phyloP scores from a whole-genome alignment of 2,888 invertebrate genomes.

The Drosophila kuntzei region DNA sequence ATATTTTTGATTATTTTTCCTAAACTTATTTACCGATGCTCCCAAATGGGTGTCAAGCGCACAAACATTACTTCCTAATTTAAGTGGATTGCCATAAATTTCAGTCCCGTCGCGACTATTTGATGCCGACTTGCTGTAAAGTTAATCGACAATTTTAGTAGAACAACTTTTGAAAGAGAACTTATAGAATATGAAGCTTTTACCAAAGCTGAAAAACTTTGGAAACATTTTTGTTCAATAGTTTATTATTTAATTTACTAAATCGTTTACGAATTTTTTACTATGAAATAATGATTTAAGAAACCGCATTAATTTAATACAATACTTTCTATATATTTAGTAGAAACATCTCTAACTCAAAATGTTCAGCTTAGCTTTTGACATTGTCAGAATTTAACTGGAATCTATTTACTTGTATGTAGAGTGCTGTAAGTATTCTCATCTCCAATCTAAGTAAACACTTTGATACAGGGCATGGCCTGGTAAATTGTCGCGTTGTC shows the following conservation, averaged over 20 bases:
- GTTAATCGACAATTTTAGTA: conserved; percentile 14
- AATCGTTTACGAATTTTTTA: too few species aligned
- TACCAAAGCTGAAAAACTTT: not conserved
- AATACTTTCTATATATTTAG: not conserved
- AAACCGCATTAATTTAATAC: too few species aligned
- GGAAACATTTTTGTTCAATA: not conserved
- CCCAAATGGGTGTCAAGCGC: conserved; percentile 41
- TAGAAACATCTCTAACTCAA: too few species aligned
- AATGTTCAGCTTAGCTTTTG: too few species aligned
- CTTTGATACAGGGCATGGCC: conserved; percentile 47
- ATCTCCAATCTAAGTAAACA: conserved; percentile 1
- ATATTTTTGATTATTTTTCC: conserved; percentile 53
- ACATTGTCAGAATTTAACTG: not conserved
- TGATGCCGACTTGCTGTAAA: not conserved
- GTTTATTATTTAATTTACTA: not conserved
- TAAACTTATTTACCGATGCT: conserved; percentile 22
- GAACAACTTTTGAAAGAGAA: not conserved
- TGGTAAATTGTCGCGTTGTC: conserved; percentile 65
- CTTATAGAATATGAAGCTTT: not conserved
- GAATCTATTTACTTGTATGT: conserved; percentile 16
- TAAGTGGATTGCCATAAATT: conserved; percentile 42
- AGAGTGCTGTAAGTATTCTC: conserved; percentile 27
- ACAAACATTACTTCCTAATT: conserved; percentile 46
- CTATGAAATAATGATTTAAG: too few species aligned
- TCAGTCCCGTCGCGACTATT: conserved; percentile 3